These are phyloP conservation scores for Diplosoma virens DNA, from an alignment of 23 tunicate species.

Conservation along the genomic window DNA sequence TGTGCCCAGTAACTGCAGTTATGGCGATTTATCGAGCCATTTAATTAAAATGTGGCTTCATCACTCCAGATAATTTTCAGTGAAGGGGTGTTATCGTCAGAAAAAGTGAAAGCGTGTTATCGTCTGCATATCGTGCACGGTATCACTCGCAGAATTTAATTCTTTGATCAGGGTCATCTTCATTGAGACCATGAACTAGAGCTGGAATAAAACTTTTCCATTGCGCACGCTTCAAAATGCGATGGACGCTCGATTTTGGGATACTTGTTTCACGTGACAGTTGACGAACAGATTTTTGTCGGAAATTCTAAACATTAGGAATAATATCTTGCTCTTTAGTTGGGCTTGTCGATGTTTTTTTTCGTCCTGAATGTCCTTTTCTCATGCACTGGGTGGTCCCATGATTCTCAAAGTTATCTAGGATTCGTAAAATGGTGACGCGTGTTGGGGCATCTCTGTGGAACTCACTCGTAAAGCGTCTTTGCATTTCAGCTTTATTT, in stretches of 20 bases:
- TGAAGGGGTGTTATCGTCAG: neutral
- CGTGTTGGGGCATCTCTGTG: too few species aligned
- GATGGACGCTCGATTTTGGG: neutral
- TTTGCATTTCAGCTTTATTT: too few species aligned
- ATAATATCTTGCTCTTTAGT: too few species aligned
- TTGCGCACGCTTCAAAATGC: neutral
- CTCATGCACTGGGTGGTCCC: too few species aligned
- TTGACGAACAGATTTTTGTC: neutral
- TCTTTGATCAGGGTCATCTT: neutral
- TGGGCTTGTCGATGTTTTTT: too few species aligned
- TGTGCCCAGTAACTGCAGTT: slow-evolving; percentile 15
- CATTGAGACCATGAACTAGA: neutral
- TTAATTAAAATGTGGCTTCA: slow-evolving; percentile 1
- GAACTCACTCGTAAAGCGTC: too few species aligned
- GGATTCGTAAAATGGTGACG: too few species aligned
- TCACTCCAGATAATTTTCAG: neutral
- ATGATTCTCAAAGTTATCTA: too few species aligned
- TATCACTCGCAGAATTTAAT: slow-evolving; percentile 5
- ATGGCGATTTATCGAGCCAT: slow-evolving; percentile 10
- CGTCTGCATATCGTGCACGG: neutral
- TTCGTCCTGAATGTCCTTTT: too few species aligned
- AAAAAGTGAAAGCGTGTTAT: too few species aligned
- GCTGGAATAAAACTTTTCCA: neutral
- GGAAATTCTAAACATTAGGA: too few species aligned
- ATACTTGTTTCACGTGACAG: neutral